Evolutionary conservation across 2,888 invertebrate species (phyloP), one percentile per base, ranked within the genome.

Genomic region (Glaucopsyche alexis): DNA sequence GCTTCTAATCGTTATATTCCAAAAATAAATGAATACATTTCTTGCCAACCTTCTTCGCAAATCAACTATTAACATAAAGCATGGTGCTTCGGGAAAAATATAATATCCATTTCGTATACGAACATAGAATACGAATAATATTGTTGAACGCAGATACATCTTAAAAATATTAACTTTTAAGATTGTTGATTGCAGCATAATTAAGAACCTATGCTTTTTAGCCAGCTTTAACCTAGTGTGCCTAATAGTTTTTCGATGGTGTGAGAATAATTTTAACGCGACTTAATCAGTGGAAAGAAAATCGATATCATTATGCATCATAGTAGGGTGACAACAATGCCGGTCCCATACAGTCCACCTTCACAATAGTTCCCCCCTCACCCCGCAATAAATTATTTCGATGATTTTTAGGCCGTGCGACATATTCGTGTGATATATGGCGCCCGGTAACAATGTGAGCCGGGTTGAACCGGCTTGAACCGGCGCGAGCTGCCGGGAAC

Each of bases 331-430:
- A 78, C 78, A 74, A 79, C 79, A 78, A 79, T 76, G 76, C 67
- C 73, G 73, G 74, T 76, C 76, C 75, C 77, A 75, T 78, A 76
- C 70, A 82, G 80, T 78, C 85, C 84, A 84, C 49, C 84, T 84
- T 84, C 82, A 85, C 85, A 85, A 84, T 84, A 84, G 82, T 84
- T 86, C 86, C 84, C 85, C 87, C 87, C 87, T 88, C 82, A 77
- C 75, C 78, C 79, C 77, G 71, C 76, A 84, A 89, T 89, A 87
- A 89, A 89, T 89, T 85, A 87, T 81, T 84, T 78, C 81, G 76
- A 87, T 89, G 90, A 90, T 90, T 91, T 91, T 91, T 87, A 89
- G 87, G 83, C 87, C 84, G 85, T 80, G 86, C 85, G 89, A 89
- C 91, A 87, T 85, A 84, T 88, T 86, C 84, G 80, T 82, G 85